Conservation (phyloP, 92 coral and sea anemone species). For the Blastomussa wellsi region DNA sequence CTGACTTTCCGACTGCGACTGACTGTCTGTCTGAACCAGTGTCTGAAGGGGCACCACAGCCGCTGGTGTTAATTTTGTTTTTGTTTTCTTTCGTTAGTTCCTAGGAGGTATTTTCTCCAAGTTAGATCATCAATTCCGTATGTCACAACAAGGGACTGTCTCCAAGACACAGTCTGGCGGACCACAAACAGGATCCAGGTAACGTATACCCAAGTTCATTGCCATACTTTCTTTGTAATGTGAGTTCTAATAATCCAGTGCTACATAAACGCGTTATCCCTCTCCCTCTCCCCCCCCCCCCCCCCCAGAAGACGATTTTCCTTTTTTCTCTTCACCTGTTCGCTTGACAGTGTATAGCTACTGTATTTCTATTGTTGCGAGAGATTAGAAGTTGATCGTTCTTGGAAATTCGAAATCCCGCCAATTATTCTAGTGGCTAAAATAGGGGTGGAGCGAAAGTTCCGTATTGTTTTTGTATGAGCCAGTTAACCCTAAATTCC, state of each 20-base stretch:
- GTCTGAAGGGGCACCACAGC: too few relatives aligned
- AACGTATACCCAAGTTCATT: background rate
- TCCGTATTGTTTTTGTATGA: background rate
- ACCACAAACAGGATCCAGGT: slow-evolving; percentile 70
- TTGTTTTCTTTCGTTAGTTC: slow-evolving; percentile 48
- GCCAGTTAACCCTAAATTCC: background rate
- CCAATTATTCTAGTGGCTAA: too few relatives aligned
- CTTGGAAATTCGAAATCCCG: too few relatives aligned
- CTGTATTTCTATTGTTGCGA: too few relatives aligned
- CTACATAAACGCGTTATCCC: background rate
- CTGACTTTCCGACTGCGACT: too few relatives aligned
- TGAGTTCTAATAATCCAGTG: background rate
- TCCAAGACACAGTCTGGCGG: slow-evolving; percentile 66
- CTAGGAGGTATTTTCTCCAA: slow-evolving; percentile 91
- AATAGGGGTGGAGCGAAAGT: too few relatives aligned
- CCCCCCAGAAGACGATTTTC: background rate
- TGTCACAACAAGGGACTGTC: slow-evolving; percentile 58
- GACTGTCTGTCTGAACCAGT: too few relatives aligned
- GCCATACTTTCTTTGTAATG: background rate
- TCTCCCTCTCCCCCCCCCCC: too few relatives aligned
- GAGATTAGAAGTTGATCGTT: too few relatives aligned
- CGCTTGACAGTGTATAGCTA: too few relatives aligned
- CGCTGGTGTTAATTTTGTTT: background rate
- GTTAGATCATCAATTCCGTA: slow-evolving; percentile 85
- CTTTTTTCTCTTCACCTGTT: too few relatives aligned